Evolutionary conservation across 2,888 invertebrate genomes (phyloP), one percentile per base, ranked within the genome.

Genomic region (Lasioglossum figueresi): DNA sequence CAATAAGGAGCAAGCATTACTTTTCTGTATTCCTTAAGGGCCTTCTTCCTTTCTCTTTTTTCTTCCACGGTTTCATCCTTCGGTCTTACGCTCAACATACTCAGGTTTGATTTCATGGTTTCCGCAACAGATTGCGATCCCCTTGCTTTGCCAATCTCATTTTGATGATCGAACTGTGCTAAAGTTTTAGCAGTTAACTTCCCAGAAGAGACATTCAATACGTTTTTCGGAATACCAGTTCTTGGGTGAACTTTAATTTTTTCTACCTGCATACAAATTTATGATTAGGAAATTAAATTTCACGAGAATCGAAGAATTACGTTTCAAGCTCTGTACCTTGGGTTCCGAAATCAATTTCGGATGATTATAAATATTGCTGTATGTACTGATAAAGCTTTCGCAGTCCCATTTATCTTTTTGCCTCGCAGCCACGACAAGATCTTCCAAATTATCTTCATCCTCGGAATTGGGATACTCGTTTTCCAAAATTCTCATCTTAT

Each of bases 321-420:
- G n/a, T 59, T 2, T 34, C 27, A 19, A 76, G 68, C 23, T 52
- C 59, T 19, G 74, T 93, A 97, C 97, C 95, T 96, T 96, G 0
- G 97, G 97, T 92, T 98, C 98, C 74, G 96, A 96, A 77, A 99
- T 98, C 37, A 98, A 92, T 94, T 98, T 98, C 0, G 99, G 99
- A 95, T 98, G 98, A 95, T 99, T 99, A 94, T 98, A 98, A 78
- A 98, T 96, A 93, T 97, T 99, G 12, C 99, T 99, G 94, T 98
- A 98, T 0, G 98, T 99, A 34, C 98, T 98, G 8, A 99, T 95
- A 89, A 99, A 97, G 80, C 98, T 98, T 95, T 99, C 98, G 92
- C 99, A 99, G 95, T 99, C 99, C 98, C 98, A 98, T 94, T 97
- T 97, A 87, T 97, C 96, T 91, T 96, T 96, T 88, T 97, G 96